These are phyloP conservation scores for Trochalopteron elliotii DNA, from an alignment of 2,113 vertebrate species.

Conservation along the genomic window DNA sequence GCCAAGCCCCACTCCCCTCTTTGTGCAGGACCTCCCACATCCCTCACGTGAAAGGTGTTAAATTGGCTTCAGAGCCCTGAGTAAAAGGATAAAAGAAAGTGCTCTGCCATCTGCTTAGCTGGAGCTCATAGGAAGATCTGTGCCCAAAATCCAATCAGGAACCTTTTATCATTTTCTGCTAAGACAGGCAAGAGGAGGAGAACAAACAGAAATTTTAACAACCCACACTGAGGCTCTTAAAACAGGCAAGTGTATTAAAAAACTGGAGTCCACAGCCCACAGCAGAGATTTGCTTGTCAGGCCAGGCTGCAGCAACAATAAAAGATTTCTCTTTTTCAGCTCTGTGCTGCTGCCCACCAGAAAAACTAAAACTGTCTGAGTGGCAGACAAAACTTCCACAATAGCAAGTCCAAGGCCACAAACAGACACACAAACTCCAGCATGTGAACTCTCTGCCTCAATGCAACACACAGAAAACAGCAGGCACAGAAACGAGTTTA, in stretches of 20 bases:
- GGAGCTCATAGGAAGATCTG: neutral
- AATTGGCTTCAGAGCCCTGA: neutral
- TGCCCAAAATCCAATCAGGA: neutral
- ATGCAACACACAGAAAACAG: accelerated
- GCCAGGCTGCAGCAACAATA: neutral
- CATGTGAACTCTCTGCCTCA: neutral
- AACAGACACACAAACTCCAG: neutral
- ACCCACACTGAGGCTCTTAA: neutral
- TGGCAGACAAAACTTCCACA: neutral
- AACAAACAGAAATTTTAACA: neutral
- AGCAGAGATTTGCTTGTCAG: neutral
- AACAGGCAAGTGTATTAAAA: neutral
- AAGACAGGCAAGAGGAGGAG: neutral
- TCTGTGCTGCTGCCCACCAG: neutral
- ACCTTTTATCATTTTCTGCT: neutral
- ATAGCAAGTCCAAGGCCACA: neutral
- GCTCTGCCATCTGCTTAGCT: neutral
- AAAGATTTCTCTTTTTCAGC: neutral
- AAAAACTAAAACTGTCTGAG: neutral
- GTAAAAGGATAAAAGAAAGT: neutral
- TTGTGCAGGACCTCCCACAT: neutral
- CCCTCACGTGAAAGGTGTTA: neutral
- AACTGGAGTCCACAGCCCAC: neutral
- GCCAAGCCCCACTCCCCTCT: neutral
- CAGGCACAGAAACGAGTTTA: neutral